Conservation (phyloP, 2,113 vertebrate genomes). For the Oxyruncus cristatus region DNA sequence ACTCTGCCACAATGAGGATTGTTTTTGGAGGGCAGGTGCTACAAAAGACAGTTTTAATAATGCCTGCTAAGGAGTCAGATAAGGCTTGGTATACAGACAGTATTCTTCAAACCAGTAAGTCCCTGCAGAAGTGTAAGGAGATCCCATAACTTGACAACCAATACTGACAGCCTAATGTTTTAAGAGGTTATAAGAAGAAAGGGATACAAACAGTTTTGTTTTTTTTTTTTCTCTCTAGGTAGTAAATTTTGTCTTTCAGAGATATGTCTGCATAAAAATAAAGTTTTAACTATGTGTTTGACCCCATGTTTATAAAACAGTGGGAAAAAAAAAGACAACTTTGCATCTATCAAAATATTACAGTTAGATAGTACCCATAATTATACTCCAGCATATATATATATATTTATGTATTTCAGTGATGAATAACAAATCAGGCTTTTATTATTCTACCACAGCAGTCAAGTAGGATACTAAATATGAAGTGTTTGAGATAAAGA, state of each 20-base stretch:
- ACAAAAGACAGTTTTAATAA: not conserved
- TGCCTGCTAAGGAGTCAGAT: not conserved
- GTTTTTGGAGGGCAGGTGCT: not conserved
- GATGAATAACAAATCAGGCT: not conserved
- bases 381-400: not conserved
- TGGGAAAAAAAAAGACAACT: not conserved
- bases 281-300: not conserved
- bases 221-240: not conserved
- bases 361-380: not conserved
- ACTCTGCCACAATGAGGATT: not conserved
- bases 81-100: not conserved
- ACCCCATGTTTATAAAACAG: not conserved
- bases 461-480: not conserved
- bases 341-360: not conserved
- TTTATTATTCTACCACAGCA: not conserved
- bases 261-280: not conserved
- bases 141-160: not conserved
- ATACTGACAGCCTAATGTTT: not conserved
- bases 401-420: not conserved
- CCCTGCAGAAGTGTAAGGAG: not conserved
- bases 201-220: not conserved
- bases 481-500: not conserved
- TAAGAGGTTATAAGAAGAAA: not conserved
- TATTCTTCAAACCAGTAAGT: not conserved
- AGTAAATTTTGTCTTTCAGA: not conserved